phyloP scores from a whole-genome alignment of 2,888 invertebrate species.

The Microdon myrmicae region DNA sequence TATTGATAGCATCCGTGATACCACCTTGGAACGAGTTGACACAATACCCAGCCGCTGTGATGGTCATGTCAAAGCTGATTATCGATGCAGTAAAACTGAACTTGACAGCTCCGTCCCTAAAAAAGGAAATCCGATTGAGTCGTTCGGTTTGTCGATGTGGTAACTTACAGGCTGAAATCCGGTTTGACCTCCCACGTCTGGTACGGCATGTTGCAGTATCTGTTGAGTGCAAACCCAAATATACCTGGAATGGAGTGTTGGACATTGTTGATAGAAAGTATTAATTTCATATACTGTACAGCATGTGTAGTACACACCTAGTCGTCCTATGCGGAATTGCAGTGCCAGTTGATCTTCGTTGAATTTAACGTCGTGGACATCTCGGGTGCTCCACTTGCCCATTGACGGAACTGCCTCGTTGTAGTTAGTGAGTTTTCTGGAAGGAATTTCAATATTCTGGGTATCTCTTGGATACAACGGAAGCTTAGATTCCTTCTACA shows the following conservation, averaged over 20 bases:
- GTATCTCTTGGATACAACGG: too few relatives aligned
- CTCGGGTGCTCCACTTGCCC: constrained; percentile 76
- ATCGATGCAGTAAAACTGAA: constrained; percentile 71
- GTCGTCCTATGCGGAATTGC: constrained; percentile 79
- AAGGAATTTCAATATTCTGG: constrained; percentile 12
- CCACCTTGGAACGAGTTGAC: constrained; percentile 66
- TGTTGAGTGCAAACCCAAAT: constrained; percentile 78
- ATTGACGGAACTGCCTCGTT: constrained; percentile 52
- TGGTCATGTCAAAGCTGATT: constrained; percentile 70
- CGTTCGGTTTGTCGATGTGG: neutral
- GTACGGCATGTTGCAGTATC: constrained; percentile 83
- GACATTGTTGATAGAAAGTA: neutral
- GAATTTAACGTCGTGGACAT: constrained; percentile 82
- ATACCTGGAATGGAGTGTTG: constrained; percentile 71
- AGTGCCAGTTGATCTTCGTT: constrained; percentile 85
- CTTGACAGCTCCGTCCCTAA: constrained; percentile 62
- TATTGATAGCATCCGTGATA: constrained; percentile 61
- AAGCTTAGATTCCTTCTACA: too few relatives aligned
- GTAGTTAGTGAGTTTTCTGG: constrained; percentile 10
- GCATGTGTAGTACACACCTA: constrained; percentile 64
- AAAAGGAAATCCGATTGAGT: constrained; percentile 2
- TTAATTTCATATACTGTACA: neutral
- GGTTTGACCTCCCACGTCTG: constrained; percentile 88
- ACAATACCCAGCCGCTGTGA: constrained; percentile 66
- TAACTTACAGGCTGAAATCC: constrained; percentile 67